phyloP scores from a whole-genome alignment of 2,113 vertebrate species.

The Kryptolebias marmoratus region DNA sequence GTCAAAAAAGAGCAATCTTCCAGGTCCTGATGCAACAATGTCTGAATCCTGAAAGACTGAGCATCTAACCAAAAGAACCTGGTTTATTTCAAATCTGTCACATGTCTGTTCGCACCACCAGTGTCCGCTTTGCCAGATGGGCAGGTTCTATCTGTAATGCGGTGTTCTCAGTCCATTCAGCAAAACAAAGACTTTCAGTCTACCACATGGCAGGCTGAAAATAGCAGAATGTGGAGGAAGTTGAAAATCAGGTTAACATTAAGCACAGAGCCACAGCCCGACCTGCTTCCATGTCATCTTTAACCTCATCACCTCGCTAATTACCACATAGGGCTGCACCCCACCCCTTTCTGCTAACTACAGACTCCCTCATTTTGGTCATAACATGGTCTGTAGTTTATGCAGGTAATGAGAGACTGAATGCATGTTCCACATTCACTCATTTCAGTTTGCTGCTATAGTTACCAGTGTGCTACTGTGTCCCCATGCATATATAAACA shows the following conservation, averaged over 20 bases:
- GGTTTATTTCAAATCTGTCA: background rate
- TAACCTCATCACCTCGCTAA: constrained; percentile 57
- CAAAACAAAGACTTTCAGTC: constrained; percentile 28
- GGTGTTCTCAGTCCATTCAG: background rate
- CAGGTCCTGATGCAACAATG: background rate
- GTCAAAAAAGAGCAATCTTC: background rate
- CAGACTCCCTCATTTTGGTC: constrained; percentile 40
- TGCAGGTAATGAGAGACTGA: constrained; percentile 62
- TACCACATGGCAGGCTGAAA: constrained; percentile 29
- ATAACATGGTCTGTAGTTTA: constrained; percentile 32
- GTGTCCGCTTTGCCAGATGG: constrained; percentile 28
- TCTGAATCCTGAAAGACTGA: background rate
- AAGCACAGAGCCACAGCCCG: constrained; percentile 26
- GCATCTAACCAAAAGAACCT: background rate
- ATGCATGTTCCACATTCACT: constrained; percentile 3
- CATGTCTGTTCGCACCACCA: background rate
- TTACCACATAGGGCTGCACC: constrained; percentile 37
- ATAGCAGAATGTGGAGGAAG: constrained; percentile 44
- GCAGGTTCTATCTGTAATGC: constrained; percentile 5
- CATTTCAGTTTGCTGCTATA: constrained; percentile 21
- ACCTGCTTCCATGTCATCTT: constrained; percentile 37
- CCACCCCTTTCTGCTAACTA: constrained; percentile 15
- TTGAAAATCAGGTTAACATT: constrained; percentile 49
- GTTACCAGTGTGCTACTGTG: constrained; percentile 40
- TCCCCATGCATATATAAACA: constrained; percentile 20